These are phyloP conservation scores for Pachypeltis micranthus DNA, from an alignment of 1,140 invertebrate genomes.

Conservation along the genomic window DNA sequence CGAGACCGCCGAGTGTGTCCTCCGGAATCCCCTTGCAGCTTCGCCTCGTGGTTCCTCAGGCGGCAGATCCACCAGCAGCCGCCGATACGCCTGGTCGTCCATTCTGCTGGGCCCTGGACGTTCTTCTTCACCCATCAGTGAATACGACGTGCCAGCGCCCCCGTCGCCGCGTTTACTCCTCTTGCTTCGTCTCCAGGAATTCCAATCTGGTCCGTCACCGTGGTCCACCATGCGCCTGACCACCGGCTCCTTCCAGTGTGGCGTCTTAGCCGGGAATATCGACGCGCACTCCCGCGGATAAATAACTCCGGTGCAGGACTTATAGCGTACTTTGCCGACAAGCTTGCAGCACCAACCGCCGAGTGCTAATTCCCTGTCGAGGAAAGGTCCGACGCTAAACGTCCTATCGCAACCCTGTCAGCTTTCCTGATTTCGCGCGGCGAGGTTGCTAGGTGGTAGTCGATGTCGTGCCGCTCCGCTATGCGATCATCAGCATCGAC, in stretches of 20 bases:
- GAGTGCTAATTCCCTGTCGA: slow-evolving; percentile 5
- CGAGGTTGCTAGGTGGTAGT: not conserved
- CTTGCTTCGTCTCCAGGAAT: too few species aligned
- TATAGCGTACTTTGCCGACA: not conserved
- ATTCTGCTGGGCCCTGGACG: too few species aligned
- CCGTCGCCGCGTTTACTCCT: too few species aligned
- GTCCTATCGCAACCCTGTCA: slow-evolving; percentile 5
- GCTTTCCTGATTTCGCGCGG: not conserved
- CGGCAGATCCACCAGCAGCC: too few species aligned
- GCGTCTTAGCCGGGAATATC: not conserved
- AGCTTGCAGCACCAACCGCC: not conserved
- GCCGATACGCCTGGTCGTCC: too few species aligned
- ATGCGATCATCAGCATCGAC: slow-evolving; percentile 13
- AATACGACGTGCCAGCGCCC: too few species aligned
- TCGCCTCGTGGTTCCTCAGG: too few species aligned
- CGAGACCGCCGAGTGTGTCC: too few species aligned
- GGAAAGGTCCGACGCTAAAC: not conserved
- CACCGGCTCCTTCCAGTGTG: not conserved
- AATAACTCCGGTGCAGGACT: not conserved
- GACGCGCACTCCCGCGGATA: not conserved
- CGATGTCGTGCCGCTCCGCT: slow-evolving; percentile 6
- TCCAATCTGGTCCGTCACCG: too few species aligned
- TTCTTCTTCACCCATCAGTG: too few species aligned
- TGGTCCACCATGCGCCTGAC: too few species aligned
- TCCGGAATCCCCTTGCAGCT: too few species aligned